Evolutionary conservation across 2,797 vertebrate species (phyloP).

Genomic region (Rhyacichthys aspro): DNA sequence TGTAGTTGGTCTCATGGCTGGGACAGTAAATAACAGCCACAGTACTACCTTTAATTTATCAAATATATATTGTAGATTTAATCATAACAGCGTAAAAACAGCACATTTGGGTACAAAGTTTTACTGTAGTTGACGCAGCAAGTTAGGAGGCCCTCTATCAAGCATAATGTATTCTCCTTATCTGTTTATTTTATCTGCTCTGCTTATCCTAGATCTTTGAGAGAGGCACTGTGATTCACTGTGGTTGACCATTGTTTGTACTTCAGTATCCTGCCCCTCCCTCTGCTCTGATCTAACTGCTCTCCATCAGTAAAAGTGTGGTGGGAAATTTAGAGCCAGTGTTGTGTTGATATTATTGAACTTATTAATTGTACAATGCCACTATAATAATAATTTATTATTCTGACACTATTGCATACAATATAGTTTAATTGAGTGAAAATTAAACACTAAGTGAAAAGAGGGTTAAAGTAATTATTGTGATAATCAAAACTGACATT

Average conservation of each 20-base stretch:
- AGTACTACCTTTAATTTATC: background rate
- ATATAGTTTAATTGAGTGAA: background rate
- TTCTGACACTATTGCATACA: constrained; percentile 24
- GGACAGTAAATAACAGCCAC: background rate
- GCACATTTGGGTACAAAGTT: background rate
- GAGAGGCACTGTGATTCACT: constrained; percentile 71
- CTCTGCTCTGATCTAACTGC: constrained; percentile 59
- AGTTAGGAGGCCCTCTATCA: constrained; percentile 53
- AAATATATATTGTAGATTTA: background rate
- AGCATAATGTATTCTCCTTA: constrained; percentile 59
- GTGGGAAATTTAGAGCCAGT: constrained; percentile 52
- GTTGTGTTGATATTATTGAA: constrained; percentile 49
- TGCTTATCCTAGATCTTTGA: constrained; percentile 68
- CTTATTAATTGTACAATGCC: constrained; percentile 31
- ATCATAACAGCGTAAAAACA: background rate
- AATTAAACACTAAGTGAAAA: too few species aligned
- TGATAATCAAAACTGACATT: background rate
- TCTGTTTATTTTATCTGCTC: constrained; percentile 73
- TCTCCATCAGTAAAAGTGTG: constrained; percentile 52
- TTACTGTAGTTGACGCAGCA: constrained; percentile 29
- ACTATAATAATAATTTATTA: constrained; percentile 30
- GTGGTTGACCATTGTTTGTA: constrained; percentile 71
- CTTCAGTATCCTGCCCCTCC: constrained; percentile 70
- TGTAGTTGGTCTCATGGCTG: background rate
- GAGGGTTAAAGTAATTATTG: background rate